phyloP scores from a whole-genome alignment of 2,888 invertebrate species.

The Brachycybe producta region DNA sequence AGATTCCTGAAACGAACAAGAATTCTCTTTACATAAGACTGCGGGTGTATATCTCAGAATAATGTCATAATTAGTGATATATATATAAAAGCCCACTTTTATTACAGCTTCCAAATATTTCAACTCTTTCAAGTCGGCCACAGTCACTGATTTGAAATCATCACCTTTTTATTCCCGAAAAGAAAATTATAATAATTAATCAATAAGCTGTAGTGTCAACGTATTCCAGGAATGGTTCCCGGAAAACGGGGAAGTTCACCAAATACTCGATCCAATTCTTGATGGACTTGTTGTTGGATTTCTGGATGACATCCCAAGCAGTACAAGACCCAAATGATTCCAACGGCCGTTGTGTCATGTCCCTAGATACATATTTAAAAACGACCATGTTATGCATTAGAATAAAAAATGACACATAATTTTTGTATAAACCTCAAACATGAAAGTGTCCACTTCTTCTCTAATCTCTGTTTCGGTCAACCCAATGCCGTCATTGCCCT shows the following conservation, averaged over 20 bases:
- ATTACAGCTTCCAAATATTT: constrained; percentile 39
- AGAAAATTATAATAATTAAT: too few relatives aligned
- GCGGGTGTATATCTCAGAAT: neutral
- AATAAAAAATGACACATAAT: neutral
- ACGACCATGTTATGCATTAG: neutral
- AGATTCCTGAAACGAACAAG: constrained; percentile 4
- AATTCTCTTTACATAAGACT: neutral
- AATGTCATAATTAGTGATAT: neutral
- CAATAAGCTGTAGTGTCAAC: too few relatives aligned
- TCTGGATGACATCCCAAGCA: constrained; percentile 67
- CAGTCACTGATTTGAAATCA: constrained; percentile 33
- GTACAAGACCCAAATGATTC: constrained; percentile 72
- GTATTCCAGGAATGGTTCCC: too few relatives aligned
- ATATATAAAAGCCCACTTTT: constrained; percentile 28
- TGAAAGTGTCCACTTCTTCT: constrained; percentile 29
- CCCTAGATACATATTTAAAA: constrained; percentile 44
- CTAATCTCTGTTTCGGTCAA: constrained; percentile 36
- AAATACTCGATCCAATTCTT: constrained; percentile 39
- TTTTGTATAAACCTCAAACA: constrained; percentile 18
- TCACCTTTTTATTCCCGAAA: constrained; percentile 24
- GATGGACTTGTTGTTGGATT: constrained; percentile 48
- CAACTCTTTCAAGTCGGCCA: constrained; percentile 37
- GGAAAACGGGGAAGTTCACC: constrained; percentile 25
- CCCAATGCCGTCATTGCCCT: constrained; percentile 50
- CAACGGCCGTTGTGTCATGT: constrained; percentile 72